These are phyloP conservation scores for Dasypogon diadema DNA, from an alignment of 2,888 invertebrate genomes.

Conservation along the genomic window DNA sequence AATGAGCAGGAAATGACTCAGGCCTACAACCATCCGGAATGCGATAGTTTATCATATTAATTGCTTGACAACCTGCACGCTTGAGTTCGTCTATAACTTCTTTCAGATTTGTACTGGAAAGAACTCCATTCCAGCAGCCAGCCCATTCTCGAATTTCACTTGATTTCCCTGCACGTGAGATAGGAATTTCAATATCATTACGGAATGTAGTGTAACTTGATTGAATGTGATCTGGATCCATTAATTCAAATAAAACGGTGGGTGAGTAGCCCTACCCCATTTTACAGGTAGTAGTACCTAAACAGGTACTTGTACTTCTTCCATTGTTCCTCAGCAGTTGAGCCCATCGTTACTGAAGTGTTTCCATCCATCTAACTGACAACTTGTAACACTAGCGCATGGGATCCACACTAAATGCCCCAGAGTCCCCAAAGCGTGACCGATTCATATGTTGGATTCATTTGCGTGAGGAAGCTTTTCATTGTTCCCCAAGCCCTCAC, in stretches of 20 bases:
- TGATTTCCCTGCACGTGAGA: not conserved
- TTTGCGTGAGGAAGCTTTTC: not conserved
- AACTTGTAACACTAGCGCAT: slow-evolving; percentile 39
- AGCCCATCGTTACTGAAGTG: slow-evolving; percentile 33
- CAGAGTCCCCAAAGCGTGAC: slow-evolving; percentile 48
- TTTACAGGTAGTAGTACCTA: not conserved
- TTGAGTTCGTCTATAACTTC: not conserved
- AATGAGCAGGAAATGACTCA: not conserved
- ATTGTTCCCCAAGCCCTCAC: slow-evolving; percentile 35
- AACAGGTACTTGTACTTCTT: slow-evolving; percentile 2
- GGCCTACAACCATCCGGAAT: not conserved
- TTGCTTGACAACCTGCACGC: not conserved
- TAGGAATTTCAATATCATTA: not conserved
- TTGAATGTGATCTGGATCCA: not conserved
- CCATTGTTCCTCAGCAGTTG: not conserved
- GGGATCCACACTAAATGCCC: slow-evolving; percentile 21
- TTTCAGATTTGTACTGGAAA: not conserved
- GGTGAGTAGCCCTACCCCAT: not conserved
- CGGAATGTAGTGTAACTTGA: not conserved
- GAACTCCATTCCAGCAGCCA: not conserved
- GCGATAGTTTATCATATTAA: not conserved
- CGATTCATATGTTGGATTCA: slow-evolving; percentile 14
- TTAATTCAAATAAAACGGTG: not conserved
- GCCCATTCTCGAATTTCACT: not conserved
- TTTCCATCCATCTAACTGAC: slow-evolving; percentile 37